These are phyloP conservation scores for Drosophila sordidula DNA, from an alignment of 2,888 invertebrate species.

Conservation along the genomic window DNA sequence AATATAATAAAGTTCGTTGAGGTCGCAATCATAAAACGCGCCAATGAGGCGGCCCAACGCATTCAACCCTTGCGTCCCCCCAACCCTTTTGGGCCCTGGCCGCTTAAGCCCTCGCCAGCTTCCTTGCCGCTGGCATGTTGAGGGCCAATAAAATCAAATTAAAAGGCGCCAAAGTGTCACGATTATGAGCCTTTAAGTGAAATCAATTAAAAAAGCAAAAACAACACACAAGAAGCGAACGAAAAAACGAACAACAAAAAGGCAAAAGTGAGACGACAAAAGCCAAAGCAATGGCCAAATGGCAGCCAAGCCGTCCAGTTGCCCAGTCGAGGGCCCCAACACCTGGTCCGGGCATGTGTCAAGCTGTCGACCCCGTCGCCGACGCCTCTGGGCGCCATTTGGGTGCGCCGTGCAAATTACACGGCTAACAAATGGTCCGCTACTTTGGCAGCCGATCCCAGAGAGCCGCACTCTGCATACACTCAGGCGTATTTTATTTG, in stretches of 20 bases:
- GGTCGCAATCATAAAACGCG: conserved; percentile 70
- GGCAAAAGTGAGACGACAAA: conserved; percentile 29
- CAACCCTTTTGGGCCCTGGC: neutral
- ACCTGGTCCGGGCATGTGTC: conserved; percentile 60
- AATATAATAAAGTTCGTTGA: conserved; percentile 70
- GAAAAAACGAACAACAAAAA: conserved; percentile 14
- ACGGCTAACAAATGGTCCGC: conserved; percentile 64
- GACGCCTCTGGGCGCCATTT: conserved; percentile 44
- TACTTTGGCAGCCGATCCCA: conserved; percentile 2
- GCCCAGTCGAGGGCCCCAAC: conserved; percentile 1
- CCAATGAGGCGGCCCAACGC: conserved; percentile 72
- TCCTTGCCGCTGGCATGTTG: conserved; percentile 49
- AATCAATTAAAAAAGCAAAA: conserved; percentile 73
- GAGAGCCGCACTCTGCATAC: conserved; percentile 12
- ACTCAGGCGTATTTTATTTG: too few relatives aligned
- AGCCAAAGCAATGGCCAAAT: conserved; percentile 22
- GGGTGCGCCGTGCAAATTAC: conserved; percentile 71
- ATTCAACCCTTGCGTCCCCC: conserved; percentile 28
- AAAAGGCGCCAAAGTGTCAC: conserved; percentile 82
- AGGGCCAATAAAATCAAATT: conserved; percentile 80
- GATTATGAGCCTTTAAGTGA: conserved; percentile 79
- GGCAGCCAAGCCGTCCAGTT: neutral
- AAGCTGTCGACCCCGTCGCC: conserved; percentile 50
- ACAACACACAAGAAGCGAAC: conserved; percentile 3
- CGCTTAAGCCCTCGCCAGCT: conserved; percentile 6